Evolutionary conservation across 2,113 vertebrate species (phyloP).

Genomic region (Reinhardtius hippoglossoides): DNA sequence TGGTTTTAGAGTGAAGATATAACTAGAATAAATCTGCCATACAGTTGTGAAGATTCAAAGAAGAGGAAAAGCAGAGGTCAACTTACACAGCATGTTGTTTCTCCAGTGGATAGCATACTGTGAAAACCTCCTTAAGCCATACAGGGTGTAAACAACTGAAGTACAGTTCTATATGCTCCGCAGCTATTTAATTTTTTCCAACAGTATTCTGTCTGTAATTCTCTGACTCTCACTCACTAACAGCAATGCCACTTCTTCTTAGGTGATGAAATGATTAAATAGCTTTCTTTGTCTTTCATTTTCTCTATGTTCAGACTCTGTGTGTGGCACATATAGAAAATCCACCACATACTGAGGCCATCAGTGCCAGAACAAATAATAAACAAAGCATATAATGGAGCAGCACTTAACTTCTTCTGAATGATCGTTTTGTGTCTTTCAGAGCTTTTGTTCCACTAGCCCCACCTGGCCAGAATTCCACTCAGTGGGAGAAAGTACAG

Average conservation of each 20-base stretch:
- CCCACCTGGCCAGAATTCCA: conserved; percentile 89
- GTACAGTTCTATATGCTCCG: too few relatives aligned
- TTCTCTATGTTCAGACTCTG: not conserved
- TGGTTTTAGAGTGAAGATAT: too few relatives aligned
- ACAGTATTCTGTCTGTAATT: not conserved
- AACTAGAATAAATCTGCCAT: too few relatives aligned
- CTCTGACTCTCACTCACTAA: not conserved
- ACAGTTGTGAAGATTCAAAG: too few relatives aligned
- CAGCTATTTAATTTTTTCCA: too few relatives aligned
- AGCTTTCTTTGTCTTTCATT: not conserved
- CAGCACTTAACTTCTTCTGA: not conserved
- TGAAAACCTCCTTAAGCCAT: too few relatives aligned
- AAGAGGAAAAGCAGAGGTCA: too few relatives aligned
- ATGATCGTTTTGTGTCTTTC: conserved; percentile 54
- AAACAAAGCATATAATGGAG: not conserved
- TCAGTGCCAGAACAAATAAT: not conserved
- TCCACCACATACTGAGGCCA: not conserved
- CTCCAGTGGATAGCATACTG: too few relatives aligned
- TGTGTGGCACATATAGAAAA: not conserved
- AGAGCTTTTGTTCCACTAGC: conserved; percentile 95
- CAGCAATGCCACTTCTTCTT: not conserved
- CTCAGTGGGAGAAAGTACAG: conserved; percentile 96
- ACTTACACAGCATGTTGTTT: too few relatives aligned
- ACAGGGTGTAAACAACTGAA: too few relatives aligned
- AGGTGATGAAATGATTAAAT: too few relatives aligned